phyloP scores from a whole-genome alignment of 2,888 invertebrate species.

The Leptura quadrifasciata region DNA sequence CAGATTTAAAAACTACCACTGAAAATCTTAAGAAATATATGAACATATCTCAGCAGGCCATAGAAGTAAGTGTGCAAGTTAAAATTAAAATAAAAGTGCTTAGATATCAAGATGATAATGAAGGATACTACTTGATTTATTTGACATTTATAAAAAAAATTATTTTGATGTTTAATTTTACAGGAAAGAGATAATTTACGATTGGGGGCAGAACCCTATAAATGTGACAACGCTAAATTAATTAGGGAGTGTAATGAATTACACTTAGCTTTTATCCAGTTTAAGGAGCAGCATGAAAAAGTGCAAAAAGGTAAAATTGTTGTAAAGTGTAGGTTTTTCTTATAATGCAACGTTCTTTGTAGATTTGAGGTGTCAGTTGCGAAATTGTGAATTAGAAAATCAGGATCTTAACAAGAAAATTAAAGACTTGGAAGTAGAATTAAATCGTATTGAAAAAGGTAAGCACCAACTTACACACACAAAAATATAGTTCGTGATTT shows the following conservation, averaged over 20 bases:
- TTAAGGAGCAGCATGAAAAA: conserved; percentile 80
- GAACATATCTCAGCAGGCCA: conserved; percentile 82
- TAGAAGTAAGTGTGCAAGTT: conserved; percentile 74
- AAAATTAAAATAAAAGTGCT: not conserved
- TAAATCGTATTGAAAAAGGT: conserved; percentile 70
- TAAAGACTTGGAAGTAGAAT: conserved; percentile 76
- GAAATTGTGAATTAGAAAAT: conserved; percentile 76
- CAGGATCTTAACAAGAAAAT: conserved; percentile 54
- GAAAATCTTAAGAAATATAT: conserved; percentile 90
- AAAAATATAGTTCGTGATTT: conserved; percentile 14
- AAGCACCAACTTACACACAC: not conserved
- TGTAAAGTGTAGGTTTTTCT: conserved; percentile 38
- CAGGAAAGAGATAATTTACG: conserved; percentile 83
- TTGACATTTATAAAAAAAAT: conserved; percentile 7
- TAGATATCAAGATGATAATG: not conserved
- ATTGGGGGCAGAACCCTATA: conserved; percentile 85
- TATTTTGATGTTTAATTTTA: conserved; percentile 61
- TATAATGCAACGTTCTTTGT: conserved; percentile 47
- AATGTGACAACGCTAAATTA: conserved; percentile 86
- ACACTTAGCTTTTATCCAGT: conserved; percentile 80
- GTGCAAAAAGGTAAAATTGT: conserved; percentile 74
- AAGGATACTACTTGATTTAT: conserved; percentile 18
- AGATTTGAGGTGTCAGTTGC: conserved; percentile 77
- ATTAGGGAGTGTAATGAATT: conserved; percentile 85
- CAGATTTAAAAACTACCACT: conserved; percentile 91